A percentile compares a stretch with the other conserved stretches of the same genome.
Evolutionary conservation across 2,888 invertebrate genomes (phyloP).

Genomic region (Rotaria sp.): DNA sequence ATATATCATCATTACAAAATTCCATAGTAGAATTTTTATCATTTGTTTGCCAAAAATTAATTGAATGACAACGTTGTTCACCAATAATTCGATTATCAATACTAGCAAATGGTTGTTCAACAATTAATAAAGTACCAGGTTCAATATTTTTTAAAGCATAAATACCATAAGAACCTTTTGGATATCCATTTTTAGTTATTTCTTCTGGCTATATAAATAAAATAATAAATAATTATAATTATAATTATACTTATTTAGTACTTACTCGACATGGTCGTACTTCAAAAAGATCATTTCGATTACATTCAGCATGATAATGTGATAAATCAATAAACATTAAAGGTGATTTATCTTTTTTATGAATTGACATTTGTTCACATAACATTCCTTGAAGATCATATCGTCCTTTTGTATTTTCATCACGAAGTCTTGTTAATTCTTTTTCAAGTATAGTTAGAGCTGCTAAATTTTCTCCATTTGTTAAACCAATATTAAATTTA

Average conservation of each 20-base stretch:
- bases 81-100: neutral
- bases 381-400: neutral
- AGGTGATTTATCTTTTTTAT: neutral
- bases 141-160: neutral
- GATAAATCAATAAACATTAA: neutral
- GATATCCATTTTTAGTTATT: neutral
- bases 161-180: neutral
- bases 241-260: too few species aligned
- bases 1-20: neutral
- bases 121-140: neutral
- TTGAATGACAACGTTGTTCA: neutral
- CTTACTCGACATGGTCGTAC: neutral
- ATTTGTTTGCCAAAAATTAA: neutral
- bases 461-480: neutral
- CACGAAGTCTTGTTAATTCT: neutral
- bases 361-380: neutral
- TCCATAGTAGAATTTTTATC: neutral
- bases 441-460: neutral
- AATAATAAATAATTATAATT: too few species aligned
- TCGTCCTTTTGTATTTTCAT: neutral
- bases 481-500: neutral
- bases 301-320: neutral
- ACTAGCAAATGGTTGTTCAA: constrained; percentile 10
- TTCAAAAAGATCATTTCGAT: neutral
- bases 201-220: neutral